A percentile compares a stretch with the other conserved stretches of the same genome.
Conservation (phyloP, 2,113 vertebrate species). For the Limanda limanda region DNA sequence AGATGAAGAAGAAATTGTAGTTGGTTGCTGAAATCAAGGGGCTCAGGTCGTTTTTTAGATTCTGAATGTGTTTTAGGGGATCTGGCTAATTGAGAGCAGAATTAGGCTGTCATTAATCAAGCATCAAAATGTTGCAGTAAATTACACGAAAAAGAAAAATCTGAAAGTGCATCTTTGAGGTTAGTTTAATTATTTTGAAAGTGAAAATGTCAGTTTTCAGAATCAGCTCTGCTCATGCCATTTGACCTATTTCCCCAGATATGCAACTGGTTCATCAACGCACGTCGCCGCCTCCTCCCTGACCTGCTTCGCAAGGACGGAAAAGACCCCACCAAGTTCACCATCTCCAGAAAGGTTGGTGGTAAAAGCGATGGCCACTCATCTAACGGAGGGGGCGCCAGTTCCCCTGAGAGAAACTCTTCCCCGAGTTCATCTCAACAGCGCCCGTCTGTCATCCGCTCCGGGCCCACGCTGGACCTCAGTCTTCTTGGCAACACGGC, state of each 20-base stretch:
- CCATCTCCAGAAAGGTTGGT: slow-evolving; percentile 89
- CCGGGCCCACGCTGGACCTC: slow-evolving; percentile 77
- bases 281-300: slow-evolving; percentile 91
- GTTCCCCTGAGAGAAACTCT: slow-evolving; percentile 68
- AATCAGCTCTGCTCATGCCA: slow-evolving; percentile 1
- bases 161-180: too few relatives aligned
- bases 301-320: slow-evolving; percentile 95
- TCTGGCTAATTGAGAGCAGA: not conserved
- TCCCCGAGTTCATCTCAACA: slow-evolving; percentile 66
- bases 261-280: slow-evolving; percentile 99
- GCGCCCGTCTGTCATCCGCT: slow-evolving; percentile 81
- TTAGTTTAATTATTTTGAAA: not conserved
- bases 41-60: not conserved
- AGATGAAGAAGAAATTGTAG: slow-evolving; percentile 20
- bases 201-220: not conserved
- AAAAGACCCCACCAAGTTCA: slow-evolving; percentile 95
- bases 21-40: slow-evolving; percentile 22
- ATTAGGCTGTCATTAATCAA: too few relatives aligned
- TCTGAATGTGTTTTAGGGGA: not conserved
- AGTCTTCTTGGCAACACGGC: slow-evolving; percentile 80
- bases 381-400: slow-evolving; percentile 40
- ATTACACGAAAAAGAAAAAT: too few relatives aligned
- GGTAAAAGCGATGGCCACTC: slow-evolving; percentile 76
- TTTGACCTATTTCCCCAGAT: slow-evolving; percentile 81
- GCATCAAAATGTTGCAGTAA: too few relatives aligned